Base-by-base conservation (phyloP, 2,888 invertebrate genomes). In the Leptogaster cylindrica region DNA sequence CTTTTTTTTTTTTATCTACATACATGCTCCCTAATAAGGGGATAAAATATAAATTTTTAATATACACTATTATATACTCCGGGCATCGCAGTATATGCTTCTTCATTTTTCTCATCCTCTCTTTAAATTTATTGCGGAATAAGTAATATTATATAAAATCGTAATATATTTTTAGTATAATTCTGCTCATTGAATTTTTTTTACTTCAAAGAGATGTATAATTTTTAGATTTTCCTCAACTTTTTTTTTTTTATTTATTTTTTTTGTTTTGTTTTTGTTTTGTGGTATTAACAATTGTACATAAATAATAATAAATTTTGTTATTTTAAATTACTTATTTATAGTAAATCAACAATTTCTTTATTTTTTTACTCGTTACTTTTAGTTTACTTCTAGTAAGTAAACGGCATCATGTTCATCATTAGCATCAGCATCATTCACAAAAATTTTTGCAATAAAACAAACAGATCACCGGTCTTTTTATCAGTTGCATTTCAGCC, bases 61-160 rank as follows among this genome's bases (percentile, higher is more conserved):
- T 50, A n/a, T 51, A 51, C 28, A 51, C 48, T 23, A 31, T 27
- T 51, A 16, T 31, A 51, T 51, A 51, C 51, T 28, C 51, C 28
- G 27, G 28, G 7, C 18, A 4, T 51, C 51, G 51, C 14, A 28
- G 51, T 28, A 27, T 51, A 51, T 28, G 12, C 16, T 28, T 51
- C 27, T 27, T 51, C n/a, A n/a, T n/a, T n/a, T n/a, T n/a, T n/a
- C n/a, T n/a, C n/a, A n/a, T n/a, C n/a, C n/a, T n/a, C n/a, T n/a
- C 28, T 7, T 51, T 28, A 28, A 51, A 28, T 28, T 51, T 51
- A 51, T 51, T 51, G 51, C 51, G 51, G 51, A 51, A 51, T 51
- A 51, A 51, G 51, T 51, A 51, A 31, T 51, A 28, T 31, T 51
- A 12, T 51, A 51, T 51, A 51, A 51, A 51, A 51, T 51, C 51